Evolutionary conservation across 2,113 vertebrate species (phyloP).

Genomic region (Neogale vison): DNA sequence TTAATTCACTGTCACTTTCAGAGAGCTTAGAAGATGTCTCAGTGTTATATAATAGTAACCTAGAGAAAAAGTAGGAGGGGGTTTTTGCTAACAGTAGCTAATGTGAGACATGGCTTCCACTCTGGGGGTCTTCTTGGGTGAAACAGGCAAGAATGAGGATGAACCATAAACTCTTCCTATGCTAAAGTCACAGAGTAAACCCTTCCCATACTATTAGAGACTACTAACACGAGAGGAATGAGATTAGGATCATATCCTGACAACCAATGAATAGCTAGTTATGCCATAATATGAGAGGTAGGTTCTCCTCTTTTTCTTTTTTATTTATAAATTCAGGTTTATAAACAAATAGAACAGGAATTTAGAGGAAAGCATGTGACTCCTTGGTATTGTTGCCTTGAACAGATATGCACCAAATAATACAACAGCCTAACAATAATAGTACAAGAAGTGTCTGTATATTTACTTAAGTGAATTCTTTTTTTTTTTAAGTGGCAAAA

Average conservation of each 20-base stretch:
- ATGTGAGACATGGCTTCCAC: background rate
- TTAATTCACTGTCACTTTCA: background rate
- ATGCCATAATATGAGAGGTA: background rate
- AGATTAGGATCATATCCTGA: background rate
- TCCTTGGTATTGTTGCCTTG: background rate
- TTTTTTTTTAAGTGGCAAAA: background rate
- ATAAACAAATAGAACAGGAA: background rate
- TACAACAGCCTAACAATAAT: background rate
- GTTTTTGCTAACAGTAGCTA: background rate
- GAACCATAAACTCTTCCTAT: background rate
- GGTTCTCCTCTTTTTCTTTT: background rate
- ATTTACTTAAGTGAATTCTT: background rate
- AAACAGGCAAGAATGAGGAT: background rate
- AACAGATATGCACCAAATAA: background rate
- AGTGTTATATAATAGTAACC: background rate
- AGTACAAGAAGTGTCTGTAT: background rate
- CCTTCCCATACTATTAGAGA: background rate
- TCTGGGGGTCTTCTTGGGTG: background rate
- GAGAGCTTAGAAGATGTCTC: background rate
- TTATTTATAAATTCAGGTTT: background rate
- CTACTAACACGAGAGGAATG: background rate
- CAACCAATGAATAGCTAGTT: background rate
- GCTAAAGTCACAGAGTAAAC: background rate
- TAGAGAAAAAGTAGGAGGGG: background rate
- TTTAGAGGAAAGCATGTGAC: background rate